These are phyloP conservation scores for Vannuccia rotundouncinata DNA, from an alignment of 2,888 invertebrate species.

Conservation along the genomic window DNA sequence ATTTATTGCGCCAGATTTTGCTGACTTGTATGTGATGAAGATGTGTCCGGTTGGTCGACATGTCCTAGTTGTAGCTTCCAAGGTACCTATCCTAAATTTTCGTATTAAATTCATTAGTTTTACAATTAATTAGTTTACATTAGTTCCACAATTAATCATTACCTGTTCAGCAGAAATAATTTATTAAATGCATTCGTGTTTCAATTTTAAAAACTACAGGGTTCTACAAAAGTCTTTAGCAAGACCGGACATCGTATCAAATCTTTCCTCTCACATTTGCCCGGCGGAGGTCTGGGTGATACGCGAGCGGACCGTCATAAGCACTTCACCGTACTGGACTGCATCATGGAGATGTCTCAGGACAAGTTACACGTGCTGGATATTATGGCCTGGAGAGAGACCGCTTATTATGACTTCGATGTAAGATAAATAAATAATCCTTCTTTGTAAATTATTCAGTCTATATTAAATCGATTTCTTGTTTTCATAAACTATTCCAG, in stretches of 20 bases:
- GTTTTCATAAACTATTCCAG: neutral
- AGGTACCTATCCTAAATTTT: too few relatives aligned
- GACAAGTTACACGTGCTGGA: neutral
- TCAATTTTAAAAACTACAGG: too few relatives aligned
- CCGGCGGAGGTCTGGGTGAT: neutral
- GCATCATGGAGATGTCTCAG: neutral
- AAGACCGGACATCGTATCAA: neutral
- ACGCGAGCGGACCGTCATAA: neutral
- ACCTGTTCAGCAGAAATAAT: too few relatives aligned
- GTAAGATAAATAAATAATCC: neutral
- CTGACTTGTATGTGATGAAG: neutral
- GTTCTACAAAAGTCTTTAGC: neutral
- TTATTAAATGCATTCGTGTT: too few relatives aligned
- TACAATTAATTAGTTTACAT: too few relatives aligned
- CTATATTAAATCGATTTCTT: neutral
- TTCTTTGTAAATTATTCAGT: neutral
- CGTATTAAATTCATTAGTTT: too few relatives aligned
- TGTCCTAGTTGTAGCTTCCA: neutral
- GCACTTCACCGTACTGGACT: neutral
- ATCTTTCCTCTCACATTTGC: neutral
- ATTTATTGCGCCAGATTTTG: neutral
- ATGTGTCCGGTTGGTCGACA: conserved; percentile 19
- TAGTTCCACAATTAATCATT: too few relatives aligned
- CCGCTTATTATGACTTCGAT: neutral
- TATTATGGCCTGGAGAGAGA: neutral